A percentile compares a stretch with the other conserved stretches of the same genome.
phyloP scores from a whole-genome alignment of 2,113 vertebrate species.

The Platycercus adscitus region DNA sequence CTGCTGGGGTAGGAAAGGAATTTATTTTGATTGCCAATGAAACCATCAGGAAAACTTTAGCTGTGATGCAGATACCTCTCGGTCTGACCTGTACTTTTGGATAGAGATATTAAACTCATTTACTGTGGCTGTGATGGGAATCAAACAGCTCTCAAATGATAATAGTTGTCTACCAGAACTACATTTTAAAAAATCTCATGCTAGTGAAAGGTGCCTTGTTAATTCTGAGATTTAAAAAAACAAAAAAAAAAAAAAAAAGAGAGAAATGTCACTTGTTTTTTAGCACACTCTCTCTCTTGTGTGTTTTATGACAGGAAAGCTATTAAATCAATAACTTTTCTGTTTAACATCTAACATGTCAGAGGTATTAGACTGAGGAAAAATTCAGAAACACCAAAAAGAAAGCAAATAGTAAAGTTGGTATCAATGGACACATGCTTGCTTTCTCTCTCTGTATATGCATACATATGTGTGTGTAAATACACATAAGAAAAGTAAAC shows the following conservation, averaged over 20 bases:
- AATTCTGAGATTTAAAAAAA: neutral
- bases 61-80: neutral
- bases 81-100: neutral
- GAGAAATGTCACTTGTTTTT: rapidly evolving
- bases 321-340: neutral
- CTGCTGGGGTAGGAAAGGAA: neutral
- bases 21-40: neutral
- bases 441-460: neutral
- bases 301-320: neutral
- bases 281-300: neutral
- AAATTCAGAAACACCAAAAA: neutral
- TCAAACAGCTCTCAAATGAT: neutral
- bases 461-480: rapidly evolving
- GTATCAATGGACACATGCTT: neutral
- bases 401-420: neutral
- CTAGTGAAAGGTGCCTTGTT: neutral
- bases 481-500: neutral
- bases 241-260: neutral
- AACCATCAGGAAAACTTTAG: neutral
- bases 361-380: neutral
- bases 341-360: neutral
- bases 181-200: rapidly evolving
- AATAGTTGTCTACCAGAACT: neutral
- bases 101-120: neutral
- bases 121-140: neutral